Evolutionary conservation across 2,113 vertebrate genomes (phyloP), one percentile per base, ranked within the genome.

Genomic region (Gymnogyps californianus): DNA sequence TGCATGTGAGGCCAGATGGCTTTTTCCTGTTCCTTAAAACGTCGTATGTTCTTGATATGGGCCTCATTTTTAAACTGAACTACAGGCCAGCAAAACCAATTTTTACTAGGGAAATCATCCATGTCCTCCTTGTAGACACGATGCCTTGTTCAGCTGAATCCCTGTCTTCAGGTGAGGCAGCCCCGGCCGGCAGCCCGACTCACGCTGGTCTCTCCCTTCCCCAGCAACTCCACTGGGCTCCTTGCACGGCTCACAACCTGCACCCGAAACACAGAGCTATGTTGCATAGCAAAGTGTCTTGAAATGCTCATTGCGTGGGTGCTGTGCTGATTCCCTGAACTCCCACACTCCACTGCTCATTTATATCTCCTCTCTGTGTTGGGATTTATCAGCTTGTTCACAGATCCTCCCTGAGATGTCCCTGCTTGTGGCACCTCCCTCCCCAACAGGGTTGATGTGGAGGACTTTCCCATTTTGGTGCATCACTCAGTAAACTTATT

Each of bases 311-410:
- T 7, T 42, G 58, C 5, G 80, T 87, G 81, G 81, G 89, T 77
- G n/a, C 70, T 94, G 78, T 78, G 82, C 83, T 42, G 54, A 76
- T 87, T 96, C 83, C 29, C 61, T 54, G 15, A 91, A 54, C 74
- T 89, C 59, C 87, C 47, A 66, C 76, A 2, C 55, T 54, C 54
- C 2, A 6, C 57, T 93, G 89, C 93, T 97, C 91, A 96, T 96
- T 97, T 96, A 31, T 91, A 79, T 93, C 85, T 94, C 46, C 19
- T 83, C 54, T 86, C 82, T 57, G 13, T 42, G 21, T 3, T 82
- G 36, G 38, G 70, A 79, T 93, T 94, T 85, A 82, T 82, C 83
- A 87, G 40, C 91, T 95, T 26, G 13, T 93, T 95, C 80, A 80
- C 81, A 95, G 72, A 94, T 89, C 31, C 66, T 91, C 57, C 57